Conservation (phyloP, 2,797 vertebrate genomes). For the Mormyrops boulengeri region DNA sequence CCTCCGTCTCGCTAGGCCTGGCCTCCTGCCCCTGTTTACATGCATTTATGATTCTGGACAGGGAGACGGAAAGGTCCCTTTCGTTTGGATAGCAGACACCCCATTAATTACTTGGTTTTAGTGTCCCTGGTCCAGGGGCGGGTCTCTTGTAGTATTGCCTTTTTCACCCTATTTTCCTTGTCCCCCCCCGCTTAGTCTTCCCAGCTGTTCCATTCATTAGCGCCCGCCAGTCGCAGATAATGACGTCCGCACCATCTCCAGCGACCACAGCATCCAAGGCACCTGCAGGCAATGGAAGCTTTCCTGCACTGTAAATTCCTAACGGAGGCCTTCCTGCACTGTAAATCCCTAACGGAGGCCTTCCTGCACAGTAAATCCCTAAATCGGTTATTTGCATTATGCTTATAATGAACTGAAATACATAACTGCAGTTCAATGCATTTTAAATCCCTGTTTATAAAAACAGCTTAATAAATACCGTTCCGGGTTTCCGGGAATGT, state of each 20-base stretch:
- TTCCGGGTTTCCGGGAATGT: not conserved
- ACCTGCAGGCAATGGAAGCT: not conserved
- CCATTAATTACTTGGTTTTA: not conserved
- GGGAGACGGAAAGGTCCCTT: not conserved
- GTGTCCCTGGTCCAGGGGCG: not conserved
- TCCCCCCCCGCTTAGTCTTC: not conserved
- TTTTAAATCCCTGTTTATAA: not conserved
- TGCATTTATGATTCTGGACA: slow-evolving; percentile 49
- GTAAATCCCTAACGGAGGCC: not conserved
- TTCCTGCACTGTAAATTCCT: not conserved
- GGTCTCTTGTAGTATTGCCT: not conserved
- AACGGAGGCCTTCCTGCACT: not conserved
- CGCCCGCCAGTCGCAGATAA: not conserved
- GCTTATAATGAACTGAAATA: not conserved
- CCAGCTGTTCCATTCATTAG: not conserved
- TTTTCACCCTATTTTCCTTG: not conserved
- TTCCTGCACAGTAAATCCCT: not conserved
- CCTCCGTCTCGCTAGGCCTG: slow-evolving; percentile 6
- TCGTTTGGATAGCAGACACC: not conserved
- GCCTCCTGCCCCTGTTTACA: not conserved
- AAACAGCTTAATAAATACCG: not conserved
- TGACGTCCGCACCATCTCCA: not conserved
- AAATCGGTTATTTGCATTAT: not conserved
- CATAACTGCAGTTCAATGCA: not conserved
- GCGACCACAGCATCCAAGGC: not conserved